Evolutionary conservation across 1,140 invertebrate species (phyloP).

Genomic region (Anthonomus grandis): DNA sequence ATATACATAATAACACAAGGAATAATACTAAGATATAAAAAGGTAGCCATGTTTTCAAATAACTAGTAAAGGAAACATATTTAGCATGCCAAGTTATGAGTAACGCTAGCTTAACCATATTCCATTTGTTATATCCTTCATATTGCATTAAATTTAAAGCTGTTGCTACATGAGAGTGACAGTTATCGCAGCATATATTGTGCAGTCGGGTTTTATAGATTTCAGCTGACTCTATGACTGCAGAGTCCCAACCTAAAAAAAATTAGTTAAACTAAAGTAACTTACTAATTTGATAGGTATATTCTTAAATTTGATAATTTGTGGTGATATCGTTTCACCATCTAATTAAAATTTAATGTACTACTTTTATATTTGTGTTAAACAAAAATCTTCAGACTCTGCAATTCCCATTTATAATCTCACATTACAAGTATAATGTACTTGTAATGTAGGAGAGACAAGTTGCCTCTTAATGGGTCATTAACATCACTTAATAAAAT

Average conservation of each 20-base stretch:
- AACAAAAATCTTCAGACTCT: too few relatives aligned
- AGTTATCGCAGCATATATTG: slow-evolving; percentile 96
- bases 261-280: too few relatives aligned
- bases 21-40: slow-evolving; percentile 61
- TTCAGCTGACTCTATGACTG: slow-evolving; percentile 85
- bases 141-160: slow-evolving; percentile 95
- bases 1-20: slow-evolving; percentile 19
- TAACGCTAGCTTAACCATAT: slow-evolving; percentile 88
- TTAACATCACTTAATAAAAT: too few relatives aligned
- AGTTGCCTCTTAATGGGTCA: too few relatives aligned
- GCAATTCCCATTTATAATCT: too few relatives aligned
- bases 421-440: too few relatives aligned
- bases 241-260: slow-evolving; percentile 77
- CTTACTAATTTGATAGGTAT: too few relatives aligned
- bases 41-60: slow-evolving; percentile 86
- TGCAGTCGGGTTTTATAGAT: slow-evolving; percentile 93
- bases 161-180: slow-evolving; percentile 95
- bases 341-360: too few relatives aligned
- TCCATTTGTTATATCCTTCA: slow-evolving; percentile 74
- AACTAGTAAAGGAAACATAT: slow-evolving; percentile 76
- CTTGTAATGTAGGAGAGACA: too few relatives aligned
- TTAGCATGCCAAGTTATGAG: slow-evolving; percentile 75
- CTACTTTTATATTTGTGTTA: too few relatives aligned
- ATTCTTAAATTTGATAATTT: too few relatives aligned
- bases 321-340: too few relatives aligned